phyloP scores from a whole-genome alignment of 1,140 invertebrate species.

The Pogonognathellus flavescens region DNA sequence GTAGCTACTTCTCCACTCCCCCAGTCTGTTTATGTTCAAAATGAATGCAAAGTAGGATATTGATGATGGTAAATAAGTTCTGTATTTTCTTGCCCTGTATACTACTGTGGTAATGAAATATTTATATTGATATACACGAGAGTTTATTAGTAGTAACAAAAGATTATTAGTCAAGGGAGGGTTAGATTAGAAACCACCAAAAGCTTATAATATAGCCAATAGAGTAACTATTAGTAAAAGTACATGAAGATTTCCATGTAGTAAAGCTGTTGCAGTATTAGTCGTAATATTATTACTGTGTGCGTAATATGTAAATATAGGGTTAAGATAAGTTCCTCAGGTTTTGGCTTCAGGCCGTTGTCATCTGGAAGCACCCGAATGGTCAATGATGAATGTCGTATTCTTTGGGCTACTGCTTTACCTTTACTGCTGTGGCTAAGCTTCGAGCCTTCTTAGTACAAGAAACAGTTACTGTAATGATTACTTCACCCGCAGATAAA shows the following conservation, averaged over 20 bases:
- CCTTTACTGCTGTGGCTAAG: background rate
- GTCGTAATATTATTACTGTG: background rate
- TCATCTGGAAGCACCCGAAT: constrained; percentile 53
- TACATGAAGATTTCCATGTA: background rate
- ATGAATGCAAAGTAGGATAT: constrained; percentile 15
- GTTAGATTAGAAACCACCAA: background rate
- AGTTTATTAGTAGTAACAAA: background rate
- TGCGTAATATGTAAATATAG: constrained; percentile 48
- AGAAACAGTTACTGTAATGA: constrained; percentile 58
- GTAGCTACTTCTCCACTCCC: constrained; percentile 1
- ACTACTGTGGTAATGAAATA: constrained; percentile 4
- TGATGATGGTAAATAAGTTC: too few relatives aligned
- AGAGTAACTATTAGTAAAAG: constrained; percentile 4
- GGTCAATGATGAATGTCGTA: constrained; percentile 58
- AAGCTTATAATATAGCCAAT: background rate
- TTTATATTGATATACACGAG: background rate
- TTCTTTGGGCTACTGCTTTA: constrained; percentile 40
- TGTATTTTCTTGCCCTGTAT: background rate
- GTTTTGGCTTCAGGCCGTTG: constrained; percentile 32
- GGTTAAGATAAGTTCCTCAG: constrained; percentile 39
- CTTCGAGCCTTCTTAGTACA: background rate
- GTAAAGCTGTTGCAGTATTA: too few relatives aligned
- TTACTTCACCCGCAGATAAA: constrained; percentile 63
- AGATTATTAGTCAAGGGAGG: constrained; percentile 32
- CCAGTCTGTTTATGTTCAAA: constrained; percentile 31